A percentile compares a stretch with the other conserved stretches of the same genome.
Conservation (phyloP, 2,888 invertebrate genomes). For the Drosophila prostipennis region DNA sequence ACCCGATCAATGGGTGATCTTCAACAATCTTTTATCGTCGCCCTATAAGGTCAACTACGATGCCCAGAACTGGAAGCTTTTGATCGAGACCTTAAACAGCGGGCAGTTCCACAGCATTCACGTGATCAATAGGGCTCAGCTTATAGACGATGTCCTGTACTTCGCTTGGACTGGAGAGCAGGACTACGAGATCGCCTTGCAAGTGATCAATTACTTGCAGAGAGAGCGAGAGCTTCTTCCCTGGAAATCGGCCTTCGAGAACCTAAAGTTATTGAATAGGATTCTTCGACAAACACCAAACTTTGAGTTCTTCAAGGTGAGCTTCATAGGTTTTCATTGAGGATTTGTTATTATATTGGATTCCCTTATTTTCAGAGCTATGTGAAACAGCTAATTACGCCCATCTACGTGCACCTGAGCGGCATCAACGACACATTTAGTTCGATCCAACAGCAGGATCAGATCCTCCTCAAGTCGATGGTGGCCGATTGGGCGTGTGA, state of each 20-base stretch:
- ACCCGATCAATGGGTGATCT: slow-evolving; percentile 88
- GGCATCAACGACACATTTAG: slow-evolving; percentile 14
- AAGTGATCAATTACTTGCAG: too few relatives aligned
- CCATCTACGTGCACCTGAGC: slow-evolving; percentile 7
- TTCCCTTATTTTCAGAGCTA: neutral
- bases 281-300: slow-evolving; percentile 86
- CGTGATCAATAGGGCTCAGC: slow-evolving; percentile 81
- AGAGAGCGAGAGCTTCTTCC: too few relatives aligned
- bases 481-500: neutral
- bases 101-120: slow-evolving; percentile 86
- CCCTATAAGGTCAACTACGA: slow-evolving; percentile 92
- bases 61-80: slow-evolving; percentile 88
- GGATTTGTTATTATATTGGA: neutral
- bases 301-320: slow-evolving; percentile 87
- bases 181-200: slow-evolving; percentile 88
- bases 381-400: slow-evolving; percentile 1
- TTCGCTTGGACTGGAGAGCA: slow-evolving; percentile 87
- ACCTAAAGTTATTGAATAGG: too few relatives aligned
- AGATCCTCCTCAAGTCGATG: neutral
- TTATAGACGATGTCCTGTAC: slow-evolving; percentile 90
- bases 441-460: slow-evolving; percentile 3
- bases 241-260: too few relatives aligned
- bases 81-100: slow-evolving; percentile 86
- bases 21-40: slow-evolving; percentile 90
- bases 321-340: slow-evolving; percentile 1